Evolutionary conservation across 2,113 vertebrate genomes (phyloP).

Genomic region (Grallaria varia): DNA sequence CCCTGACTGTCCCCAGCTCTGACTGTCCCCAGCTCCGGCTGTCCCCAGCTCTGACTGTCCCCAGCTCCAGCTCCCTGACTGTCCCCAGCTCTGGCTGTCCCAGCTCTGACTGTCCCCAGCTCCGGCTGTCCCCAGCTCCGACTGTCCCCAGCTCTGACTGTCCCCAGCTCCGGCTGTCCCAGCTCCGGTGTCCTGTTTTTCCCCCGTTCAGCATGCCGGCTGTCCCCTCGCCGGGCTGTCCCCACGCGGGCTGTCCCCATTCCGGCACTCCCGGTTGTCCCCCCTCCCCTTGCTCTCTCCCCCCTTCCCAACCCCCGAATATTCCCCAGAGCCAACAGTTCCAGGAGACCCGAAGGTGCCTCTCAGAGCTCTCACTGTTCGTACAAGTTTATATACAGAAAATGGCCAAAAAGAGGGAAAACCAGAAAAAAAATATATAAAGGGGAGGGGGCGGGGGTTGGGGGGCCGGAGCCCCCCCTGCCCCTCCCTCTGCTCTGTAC

Average conservation of each 20-base stretch:
- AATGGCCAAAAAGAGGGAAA: conserved; percentile 17
- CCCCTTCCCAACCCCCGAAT: conserved; percentile 25
- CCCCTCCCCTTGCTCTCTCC: not conserved
- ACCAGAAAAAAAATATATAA: not conserved
- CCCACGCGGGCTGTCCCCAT: not conserved
- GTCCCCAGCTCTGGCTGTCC: not conserved
- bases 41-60: not conserved
- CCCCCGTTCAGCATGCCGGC: not conserved
- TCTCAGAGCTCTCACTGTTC: conserved; percentile 20
- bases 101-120: not conserved
- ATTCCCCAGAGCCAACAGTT: conserved; percentile 66
- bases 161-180: not conserved
- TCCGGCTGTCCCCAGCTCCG: not conserved
- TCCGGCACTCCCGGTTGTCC: not conserved
- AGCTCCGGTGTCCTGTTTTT: not conserved
- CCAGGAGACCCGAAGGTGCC: not conserved
- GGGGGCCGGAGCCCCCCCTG: not conserved
- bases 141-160: not conserved
- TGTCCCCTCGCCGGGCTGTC: not conserved
- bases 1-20: not conserved
- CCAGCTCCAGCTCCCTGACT: not conserved
- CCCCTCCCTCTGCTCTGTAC: not conserved
- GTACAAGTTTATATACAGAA: conserved; percentile 76
- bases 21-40: not conserved
- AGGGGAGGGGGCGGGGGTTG: not conserved